Base-by-base conservation (phyloP, 2,888 invertebrate genomes). In the Ophion ventricosus region DNA sequence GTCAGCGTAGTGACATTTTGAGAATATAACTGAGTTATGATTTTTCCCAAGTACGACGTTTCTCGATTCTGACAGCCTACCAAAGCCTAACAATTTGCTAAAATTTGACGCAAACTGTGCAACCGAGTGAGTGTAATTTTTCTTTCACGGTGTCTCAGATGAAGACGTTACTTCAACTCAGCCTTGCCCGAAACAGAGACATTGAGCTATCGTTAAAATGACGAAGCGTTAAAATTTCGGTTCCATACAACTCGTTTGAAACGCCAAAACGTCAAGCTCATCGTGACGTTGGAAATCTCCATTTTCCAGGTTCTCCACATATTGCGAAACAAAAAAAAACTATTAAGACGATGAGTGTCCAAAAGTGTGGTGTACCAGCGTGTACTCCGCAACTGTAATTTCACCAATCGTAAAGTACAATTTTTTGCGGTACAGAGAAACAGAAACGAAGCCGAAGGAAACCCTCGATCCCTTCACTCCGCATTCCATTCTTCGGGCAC, bases 401-500 rank as follows among this genome's bases (percentile, higher is more conserved):
- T 29, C 14, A 14, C 25, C 26, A 26, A 26, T 61, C 25, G 25
- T 14, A 11, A 61, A 61, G 61, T 61, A 2, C 14, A 1, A 67
- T 67, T 25, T 43, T 49, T 67, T 25, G 49, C 5, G 74, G 11
- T 40, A 54, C 0, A 17, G n/a, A 63, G 57, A 57, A 72, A 76
- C 43, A 82, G 70, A 64, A 72, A 66, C 61, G 78, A 77, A 80
- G 75, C 73, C 75, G 73, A 75, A 83, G 86, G 76, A 86, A 82
- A 86, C 64, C 76, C 69, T 76, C 69, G 20, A 57, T 57, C 23
- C 78, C 14, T 69, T 66, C 40, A 35, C 69, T 54, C 81, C 87
- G 86, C 88, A 89, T 90, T 88, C 88, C 89, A 74, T 77, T 77
- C 85, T 57, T 40, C 17, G 59, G 56, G 43, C 11, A 25, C 72